phyloP scores from a whole-genome alignment of 2,888 invertebrate genomes.

The Heliconius cydno region DNA sequence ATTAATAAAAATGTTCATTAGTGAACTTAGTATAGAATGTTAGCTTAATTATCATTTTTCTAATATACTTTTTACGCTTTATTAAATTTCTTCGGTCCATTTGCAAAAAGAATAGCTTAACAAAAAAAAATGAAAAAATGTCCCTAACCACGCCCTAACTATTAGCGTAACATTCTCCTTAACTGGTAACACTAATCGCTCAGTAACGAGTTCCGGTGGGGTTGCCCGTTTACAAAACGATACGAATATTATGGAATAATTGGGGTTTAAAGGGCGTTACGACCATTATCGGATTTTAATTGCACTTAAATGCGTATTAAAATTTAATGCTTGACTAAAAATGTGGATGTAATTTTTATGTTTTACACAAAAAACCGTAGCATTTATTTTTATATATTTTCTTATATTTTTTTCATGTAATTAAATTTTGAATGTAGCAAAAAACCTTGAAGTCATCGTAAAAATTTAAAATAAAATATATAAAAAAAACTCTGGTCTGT shows the following conservation, averaged over 20 bases:
- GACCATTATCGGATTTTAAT: conserved; percentile 46
- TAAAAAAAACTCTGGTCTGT: conserved; percentile 49
- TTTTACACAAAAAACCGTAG: conserved; percentile 1
- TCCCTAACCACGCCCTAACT: conserved; percentile 65
- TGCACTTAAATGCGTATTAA: conserved; percentile 36
- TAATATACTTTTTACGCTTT: conserved; percentile 14
- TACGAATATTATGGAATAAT: conserved; percentile 57
- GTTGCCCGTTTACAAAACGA: conserved; percentile 50
- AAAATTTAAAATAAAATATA: conserved; percentile 32
- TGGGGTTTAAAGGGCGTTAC: conserved; percentile 48
- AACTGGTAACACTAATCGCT: conserved; percentile 82
- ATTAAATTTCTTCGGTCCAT: conserved; percentile 24
- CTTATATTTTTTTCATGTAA: neutral
- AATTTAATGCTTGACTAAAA: conserved; percentile 28
- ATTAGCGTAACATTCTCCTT: conserved; percentile 77
- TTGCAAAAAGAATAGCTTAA: conserved; percentile 30
- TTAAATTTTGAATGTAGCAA: conserved; percentile 26
- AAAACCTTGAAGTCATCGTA: conserved; percentile 32
- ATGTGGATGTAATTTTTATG: conserved; percentile 15
- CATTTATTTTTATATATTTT: conserved; percentile 9
- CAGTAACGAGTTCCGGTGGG: conserved; percentile 76
- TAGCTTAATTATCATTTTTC: conserved; percentile 18
- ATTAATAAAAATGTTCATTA: conserved; percentile 7
- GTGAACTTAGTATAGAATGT: neutral
- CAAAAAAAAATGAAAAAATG: conserved; percentile 36